Conservation (phyloP, 2,113 vertebrate species). For the Rhinopithecus roxellana region DNA sequence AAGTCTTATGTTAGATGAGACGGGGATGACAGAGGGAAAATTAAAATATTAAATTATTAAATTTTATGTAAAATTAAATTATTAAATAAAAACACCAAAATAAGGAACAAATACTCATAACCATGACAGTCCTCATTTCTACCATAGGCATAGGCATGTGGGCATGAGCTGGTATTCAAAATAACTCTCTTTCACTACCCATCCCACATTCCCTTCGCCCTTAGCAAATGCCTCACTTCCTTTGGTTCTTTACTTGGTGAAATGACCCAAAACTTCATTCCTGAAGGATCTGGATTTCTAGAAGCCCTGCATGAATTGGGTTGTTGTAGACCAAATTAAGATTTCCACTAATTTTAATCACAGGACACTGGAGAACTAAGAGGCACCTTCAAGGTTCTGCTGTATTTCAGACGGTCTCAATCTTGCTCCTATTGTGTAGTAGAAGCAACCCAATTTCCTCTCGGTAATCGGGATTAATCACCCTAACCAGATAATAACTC, state of each 20-base stretch:
- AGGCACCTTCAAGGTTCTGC: background rate
- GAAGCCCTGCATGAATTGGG: background rate
- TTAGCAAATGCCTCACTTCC: background rate
- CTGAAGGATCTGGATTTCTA: background rate
- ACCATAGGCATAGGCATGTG: background rate
- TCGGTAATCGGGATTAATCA: background rate
- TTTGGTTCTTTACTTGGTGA: background rate
- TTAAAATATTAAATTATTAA: background rate
- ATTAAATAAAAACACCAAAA: background rate
- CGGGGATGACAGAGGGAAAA: background rate
- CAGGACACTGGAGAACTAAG: background rate
- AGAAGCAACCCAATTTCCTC: background rate
- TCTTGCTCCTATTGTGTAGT: background rate
- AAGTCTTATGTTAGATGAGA: background rate
- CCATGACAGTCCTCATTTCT: background rate
- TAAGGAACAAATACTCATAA: background rate
- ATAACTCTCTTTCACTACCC: background rate
- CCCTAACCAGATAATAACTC: background rate
- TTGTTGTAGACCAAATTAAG: background rate
- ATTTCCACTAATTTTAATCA: constrained; percentile 1
- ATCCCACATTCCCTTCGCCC: background rate
- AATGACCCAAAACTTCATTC: background rate
- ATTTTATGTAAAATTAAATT: background rate
- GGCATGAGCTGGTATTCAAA: background rate
- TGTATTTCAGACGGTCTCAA: background rate